Base-by-base conservation (phyloP, 2,113 vertebrate species). In the Podocnemis expansa region DNA sequence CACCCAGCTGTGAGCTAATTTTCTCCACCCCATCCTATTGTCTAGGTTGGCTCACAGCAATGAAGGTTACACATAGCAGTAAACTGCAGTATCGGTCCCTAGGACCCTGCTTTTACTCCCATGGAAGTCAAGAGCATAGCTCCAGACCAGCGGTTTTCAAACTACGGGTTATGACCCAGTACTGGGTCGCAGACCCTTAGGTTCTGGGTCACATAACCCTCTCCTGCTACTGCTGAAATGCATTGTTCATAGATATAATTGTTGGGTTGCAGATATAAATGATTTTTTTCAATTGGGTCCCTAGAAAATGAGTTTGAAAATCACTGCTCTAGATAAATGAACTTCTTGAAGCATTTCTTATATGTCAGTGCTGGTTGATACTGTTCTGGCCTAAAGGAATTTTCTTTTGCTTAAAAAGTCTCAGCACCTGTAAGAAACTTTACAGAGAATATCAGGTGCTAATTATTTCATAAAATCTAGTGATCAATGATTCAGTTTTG, bases 391-490 rank as follows among this genome's bases (percentile, higher is more conserved):
- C 82, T 27, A 90, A 91, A 82, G 51, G 67, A 38, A 85, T 31
- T 78, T 85, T 47, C 52, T 92, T 45, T 78, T 91, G 80, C 79
- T 83, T 91, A 93, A 10, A 43, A 93, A 82, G 88, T 90, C 75
- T 95, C 86, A 91, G 82, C 43, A 95, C 86, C 86, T 13, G 27
- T 0, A 78, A n/a, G 22, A 94, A 95, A 84, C 82, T 29, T 54
- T 70, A 93, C 1, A 51, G 67, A 90, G 95, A 93, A 82, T 93
- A 96, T 89, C 79, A 95, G 91, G 78, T 88, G 94, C 90, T 98
- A 97, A 97, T 97, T 96, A 97, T 95, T 96, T 96, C 63, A 96
- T 96, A 96, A 96, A 93, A 90, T 94, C 49, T 51, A 96, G 90
- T 67, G 95, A 96, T 95, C 94, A 89, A 52, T 67, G 79, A 97